A percentile compares a stretch with the other conserved stretches of the same genome.
Evolutionary conservation across 2,113 vertebrate species (phyloP).

Genomic region (Petroica traversi): DNA sequence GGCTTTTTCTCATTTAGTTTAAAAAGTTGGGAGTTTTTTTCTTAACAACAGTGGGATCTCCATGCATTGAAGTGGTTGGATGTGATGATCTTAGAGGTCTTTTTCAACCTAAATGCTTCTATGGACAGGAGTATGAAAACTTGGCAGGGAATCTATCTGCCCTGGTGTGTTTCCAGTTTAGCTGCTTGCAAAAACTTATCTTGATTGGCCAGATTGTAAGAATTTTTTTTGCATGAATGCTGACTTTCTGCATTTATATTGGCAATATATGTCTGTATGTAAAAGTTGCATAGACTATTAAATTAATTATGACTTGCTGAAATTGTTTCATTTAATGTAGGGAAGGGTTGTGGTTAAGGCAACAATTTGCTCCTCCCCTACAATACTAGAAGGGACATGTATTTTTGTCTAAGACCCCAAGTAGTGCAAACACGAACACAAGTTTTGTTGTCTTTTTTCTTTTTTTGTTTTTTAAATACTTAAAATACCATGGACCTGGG

Average conservation of each 20-base stretch:
- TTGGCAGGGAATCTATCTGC: not conserved
- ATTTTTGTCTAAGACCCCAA: not conserved
- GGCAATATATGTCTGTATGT: not conserved
- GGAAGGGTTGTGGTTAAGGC: not conserved
- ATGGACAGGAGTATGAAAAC: not conserved
- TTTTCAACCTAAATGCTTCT: not conserved
- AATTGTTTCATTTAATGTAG: not conserved
- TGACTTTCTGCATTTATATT: not conserved
- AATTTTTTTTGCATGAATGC: not conserved
- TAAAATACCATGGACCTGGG: not conserved
- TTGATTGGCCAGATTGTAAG: not conserved
- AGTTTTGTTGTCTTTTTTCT: not conserved
- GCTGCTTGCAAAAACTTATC: not conserved
- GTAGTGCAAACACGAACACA: not conserved
- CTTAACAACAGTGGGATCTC: not conserved
- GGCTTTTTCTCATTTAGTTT: not conserved
- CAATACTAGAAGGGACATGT: not conserved
- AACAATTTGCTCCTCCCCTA: not conserved
- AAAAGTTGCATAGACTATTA: not conserved
- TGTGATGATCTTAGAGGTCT: not conserved
- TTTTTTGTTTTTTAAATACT: not conserved
- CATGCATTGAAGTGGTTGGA: not conserved
- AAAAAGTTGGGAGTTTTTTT: not conserved
- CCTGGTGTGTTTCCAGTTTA: not conserved
- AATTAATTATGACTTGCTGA: not conserved